phyloP scores from a whole-genome alignment of 2,888 invertebrate genomes.

The Dendrolimus pini region DNA sequence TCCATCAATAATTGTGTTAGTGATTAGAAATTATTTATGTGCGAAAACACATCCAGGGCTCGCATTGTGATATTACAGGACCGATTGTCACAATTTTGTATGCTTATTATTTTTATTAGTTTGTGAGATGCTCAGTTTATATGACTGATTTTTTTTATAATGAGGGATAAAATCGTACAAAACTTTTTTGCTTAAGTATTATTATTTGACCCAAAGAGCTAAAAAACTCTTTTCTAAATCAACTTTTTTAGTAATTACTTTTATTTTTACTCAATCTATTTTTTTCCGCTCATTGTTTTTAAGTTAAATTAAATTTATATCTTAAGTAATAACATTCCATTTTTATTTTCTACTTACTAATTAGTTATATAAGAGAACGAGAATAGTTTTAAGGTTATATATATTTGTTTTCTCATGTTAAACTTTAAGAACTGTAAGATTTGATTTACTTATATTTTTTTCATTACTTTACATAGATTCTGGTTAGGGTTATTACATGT shows the following conservation, averaged over 20 bases:
- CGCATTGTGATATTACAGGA: slow-evolving; percentile 43
- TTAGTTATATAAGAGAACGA: background rate
- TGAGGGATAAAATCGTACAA: slow-evolving; percentile 6
- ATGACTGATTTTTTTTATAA: background rate
- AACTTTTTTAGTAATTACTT: slow-evolving; percentile 4
- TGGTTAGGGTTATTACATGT: no score
- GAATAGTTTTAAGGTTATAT: background rate
- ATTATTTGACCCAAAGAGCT: slow-evolving; percentile 29
- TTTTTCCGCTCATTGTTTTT: background rate
- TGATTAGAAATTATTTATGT: slow-evolving; percentile 22
- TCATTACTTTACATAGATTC: no score
- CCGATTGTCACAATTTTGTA: slow-evolving; percentile 39
- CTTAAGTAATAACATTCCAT: slow-evolving; percentile 5
- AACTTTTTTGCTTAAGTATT: slow-evolving; percentile 12
- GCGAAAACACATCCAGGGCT: slow-evolving; percentile 27
- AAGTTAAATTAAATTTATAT: slow-evolving; percentile 1
- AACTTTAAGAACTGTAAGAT: no score
- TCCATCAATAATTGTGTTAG: slow-evolving; percentile 34
- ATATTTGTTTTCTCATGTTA: no score
- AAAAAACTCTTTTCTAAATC: slow-evolving; percentile 11
- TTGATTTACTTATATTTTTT: no score
- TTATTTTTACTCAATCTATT: background rate
- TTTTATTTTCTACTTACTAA: background rate
- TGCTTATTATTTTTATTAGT: background rate
- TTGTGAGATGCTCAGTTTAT: background rate